Conservation (phyloP, 2,113 vertebrate genomes). For the Telmatochromis brachygnathus region DNA sequence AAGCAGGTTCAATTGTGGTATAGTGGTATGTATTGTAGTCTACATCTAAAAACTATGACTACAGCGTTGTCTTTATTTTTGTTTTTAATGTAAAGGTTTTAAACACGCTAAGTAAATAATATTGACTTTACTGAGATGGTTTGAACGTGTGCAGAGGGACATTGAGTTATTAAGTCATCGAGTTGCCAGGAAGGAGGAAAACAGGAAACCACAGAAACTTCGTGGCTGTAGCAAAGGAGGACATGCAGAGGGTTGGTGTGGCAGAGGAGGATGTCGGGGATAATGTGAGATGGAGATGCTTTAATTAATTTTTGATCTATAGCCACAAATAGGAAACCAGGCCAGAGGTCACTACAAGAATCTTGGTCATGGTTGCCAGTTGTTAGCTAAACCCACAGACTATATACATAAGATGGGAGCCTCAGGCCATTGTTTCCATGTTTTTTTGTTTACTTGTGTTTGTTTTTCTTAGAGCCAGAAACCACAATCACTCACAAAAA, state of each 20-base stretch:
- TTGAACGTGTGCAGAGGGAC: background rate
- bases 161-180: background rate
- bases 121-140: rapidly evolving
- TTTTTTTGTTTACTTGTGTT: background rate
- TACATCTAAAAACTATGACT: background rate
- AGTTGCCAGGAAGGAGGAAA: background rate
- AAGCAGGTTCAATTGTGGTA: no score
- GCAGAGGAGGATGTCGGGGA: background rate
- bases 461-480: background rate
- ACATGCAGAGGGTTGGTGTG: background rate
- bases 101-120: background rate
- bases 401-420: background rate
- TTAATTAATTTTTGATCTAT: background rate
- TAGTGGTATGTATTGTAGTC: background rate
- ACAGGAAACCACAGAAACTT: background rate
- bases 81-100: background rate
- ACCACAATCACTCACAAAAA: background rate
- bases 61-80: background rate
- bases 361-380: background rate
- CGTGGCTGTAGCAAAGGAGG: rapidly evolving
- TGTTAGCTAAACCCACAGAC: background rate
- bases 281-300: background rate
- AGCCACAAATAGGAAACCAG: background rate
- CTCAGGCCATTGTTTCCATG: background rate
- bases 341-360: background rate